These are phyloP conservation scores for Hippocampus guttulatus DNA, from an alignment of 2,113 vertebrate species.

Conservation along the genomic window DNA sequence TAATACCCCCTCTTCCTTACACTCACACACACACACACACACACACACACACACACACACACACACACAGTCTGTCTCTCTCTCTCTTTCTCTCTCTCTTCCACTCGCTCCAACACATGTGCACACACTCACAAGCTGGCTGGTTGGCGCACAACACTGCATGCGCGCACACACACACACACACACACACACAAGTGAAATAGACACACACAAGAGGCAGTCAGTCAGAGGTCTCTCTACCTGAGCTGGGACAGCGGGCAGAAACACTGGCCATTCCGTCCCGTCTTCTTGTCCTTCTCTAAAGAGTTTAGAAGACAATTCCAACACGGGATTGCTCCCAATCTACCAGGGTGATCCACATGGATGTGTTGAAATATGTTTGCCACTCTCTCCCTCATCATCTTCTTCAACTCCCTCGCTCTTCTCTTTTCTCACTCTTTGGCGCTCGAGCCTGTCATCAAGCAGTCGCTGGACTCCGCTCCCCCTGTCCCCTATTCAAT, in stretches of 20 bases:
- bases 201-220: slow-evolving; percentile 27
- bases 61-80: neutral
- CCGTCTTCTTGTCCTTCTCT: slow-evolving; percentile 67
- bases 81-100: slow-evolving; percentile 26
- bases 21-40: slow-evolving; percentile 31
- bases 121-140: slow-evolving; percentile 44
- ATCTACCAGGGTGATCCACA: slow-evolving; percentile 74
- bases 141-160: slow-evolving; percentile 55
- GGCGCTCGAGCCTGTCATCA: slow-evolving; percentile 68
- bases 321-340: slow-evolving; percentile 74
- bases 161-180: slow-evolving; percentile 35
- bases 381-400: slow-evolving; percentile 71
- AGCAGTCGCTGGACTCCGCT: slow-evolving; percentile 73
- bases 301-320: slow-evolving; percentile 77
- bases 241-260: slow-evolving; percentile 69
- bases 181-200: slow-evolving; percentile 31
- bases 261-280: slow-evolving; percentile 70
- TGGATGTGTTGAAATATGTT: slow-evolving; percentile 79
- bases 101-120: slow-evolving; percentile 45
- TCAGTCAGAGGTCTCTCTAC: slow-evolving; percentile 72
- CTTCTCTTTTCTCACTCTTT: slow-evolving; percentile 55
- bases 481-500: slow-evolving; percentile 48
- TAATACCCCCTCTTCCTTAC: slow-evolving; percentile 61
- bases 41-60: slow-evolving; percentile 28
- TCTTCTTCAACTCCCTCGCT: slow-evolving; percentile 25